Conservation (phyloP, 2,888 invertebrate species). For the Iphiclides podalirius region DNA sequence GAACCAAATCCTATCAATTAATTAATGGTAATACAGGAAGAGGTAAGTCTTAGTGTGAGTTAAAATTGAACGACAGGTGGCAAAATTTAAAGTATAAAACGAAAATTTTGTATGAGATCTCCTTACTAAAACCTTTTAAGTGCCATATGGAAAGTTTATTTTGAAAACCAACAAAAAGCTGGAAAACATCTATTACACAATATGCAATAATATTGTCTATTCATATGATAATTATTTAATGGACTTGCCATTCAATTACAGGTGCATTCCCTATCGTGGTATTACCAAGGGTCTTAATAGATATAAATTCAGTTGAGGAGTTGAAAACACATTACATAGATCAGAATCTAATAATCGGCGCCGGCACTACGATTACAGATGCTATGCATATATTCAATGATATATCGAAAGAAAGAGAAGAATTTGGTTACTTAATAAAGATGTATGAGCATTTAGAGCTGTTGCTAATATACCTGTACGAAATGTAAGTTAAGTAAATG, state of each 20-base stretch:
- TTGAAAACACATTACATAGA: conserved; percentile 62
- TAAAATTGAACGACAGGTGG: too few species aligned
- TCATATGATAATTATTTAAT: too few species aligned
- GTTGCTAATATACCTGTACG: conserved; percentile 83
- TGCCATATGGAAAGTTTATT: too few species aligned
- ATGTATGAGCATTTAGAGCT: conserved; percentile 81
- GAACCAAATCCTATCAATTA: conserved; percentile 79
- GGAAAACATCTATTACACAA: too few species aligned
- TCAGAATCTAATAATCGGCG: conserved; percentile 74
- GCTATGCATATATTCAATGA: conserved; percentile 60
- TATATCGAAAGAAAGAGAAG: conserved; percentile 36
- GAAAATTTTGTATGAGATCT: too few species aligned
- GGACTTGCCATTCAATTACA: too few species aligned
- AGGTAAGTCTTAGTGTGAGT: conserved; percentile 25
- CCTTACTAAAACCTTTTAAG: too few species aligned
- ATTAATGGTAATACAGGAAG: conserved; percentile 76
- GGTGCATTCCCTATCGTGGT: conserved; percentile 40
- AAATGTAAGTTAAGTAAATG: conserved; percentile 29
- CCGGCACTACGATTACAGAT: conserved; percentile 67
- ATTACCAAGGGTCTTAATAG: conserved; percentile 77
- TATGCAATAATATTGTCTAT: too few species aligned
- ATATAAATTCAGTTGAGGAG: conserved; percentile 80
- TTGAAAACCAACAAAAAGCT: too few species aligned
- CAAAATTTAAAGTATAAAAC: too few species aligned
- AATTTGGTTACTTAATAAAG: conserved; percentile 76